A percentile compares a stretch with the other conserved stretches of the same genome.
phyloP scores from a whole-genome alignment of 2,888 invertebrate genomes.

The Macrosiphum euphorbiae region DNA sequence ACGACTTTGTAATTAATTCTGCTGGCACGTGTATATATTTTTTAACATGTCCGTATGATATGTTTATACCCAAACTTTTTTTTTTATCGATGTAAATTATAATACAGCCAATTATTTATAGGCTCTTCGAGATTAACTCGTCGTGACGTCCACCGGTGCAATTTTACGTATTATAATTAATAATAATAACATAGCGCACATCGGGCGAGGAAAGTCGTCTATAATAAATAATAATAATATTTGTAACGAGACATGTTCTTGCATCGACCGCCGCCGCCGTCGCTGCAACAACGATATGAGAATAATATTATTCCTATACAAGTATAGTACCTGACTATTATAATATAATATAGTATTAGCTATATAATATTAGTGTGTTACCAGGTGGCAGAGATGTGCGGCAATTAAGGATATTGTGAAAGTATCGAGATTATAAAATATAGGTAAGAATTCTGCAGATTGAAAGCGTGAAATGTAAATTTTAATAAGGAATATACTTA shows the following conservation, averaged over 20 bases:
- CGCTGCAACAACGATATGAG: neutral
- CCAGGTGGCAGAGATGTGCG: neutral
- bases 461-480: neutral
- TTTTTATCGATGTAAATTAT: neutral
- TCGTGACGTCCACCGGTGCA: neutral
- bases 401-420: neutral
- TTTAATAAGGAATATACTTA: neutral
- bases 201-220: neutral
- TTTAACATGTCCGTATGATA: neutral
- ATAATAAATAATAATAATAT: neutral
- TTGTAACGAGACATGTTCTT: neutral
- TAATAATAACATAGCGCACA: neutral
- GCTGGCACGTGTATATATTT: neutral
- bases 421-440: neutral
- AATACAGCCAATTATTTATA: neutral
- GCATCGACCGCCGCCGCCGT: neutral
- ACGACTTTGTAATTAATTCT: neutral
- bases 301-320: neutral
- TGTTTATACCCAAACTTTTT: neutral
- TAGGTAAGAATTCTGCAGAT: neutral
- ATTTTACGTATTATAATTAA: neutral
- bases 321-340: neutral
- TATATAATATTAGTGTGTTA: neutral
- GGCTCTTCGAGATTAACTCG: neutral
- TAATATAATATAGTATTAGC: neutral